Percentiles rank a stretch among this genome's conserved stretches.
Evolutionary conservation across 1,140 invertebrate genomes (phyloP).

Genomic region (Lethrus apterus): DNA sequence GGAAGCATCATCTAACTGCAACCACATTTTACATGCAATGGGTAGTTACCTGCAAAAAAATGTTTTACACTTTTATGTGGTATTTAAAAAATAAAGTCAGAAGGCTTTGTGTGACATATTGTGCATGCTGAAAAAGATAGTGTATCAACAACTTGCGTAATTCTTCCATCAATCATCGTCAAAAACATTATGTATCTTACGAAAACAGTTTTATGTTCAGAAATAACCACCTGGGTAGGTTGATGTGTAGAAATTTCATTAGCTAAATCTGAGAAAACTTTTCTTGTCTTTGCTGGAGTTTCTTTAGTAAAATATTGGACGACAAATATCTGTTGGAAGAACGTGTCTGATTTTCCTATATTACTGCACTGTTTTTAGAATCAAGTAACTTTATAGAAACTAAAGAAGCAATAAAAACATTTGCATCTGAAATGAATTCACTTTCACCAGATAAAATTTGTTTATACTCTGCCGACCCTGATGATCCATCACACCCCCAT

Average conservation of each 20-base stretch:
- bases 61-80: too few relatives aligned
- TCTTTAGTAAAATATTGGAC: slow-evolving; percentile 5
- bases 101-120: too few relatives aligned
- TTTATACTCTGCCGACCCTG: background rate
- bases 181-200: background rate
- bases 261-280: background rate
- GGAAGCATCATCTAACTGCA: too few relatives aligned
- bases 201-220: background rate
- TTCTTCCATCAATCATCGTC: slow-evolving; percentile 1
- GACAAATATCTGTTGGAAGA: slow-evolving; percentile 2
- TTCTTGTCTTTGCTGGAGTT: slow-evolving; percentile 1
- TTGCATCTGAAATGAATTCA: slow-evolving; percentile 6
- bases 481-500: slow-evolving; percentile 3
- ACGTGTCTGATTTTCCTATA: slow-evolving; percentile 1
- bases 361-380: slow-evolving; percentile 3
- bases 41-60: too few relatives aligned
- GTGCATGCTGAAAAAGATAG: too few relatives aligned
- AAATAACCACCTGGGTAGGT: background rate
- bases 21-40: too few relatives aligned
- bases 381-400: slow-evolving; percentile 1
- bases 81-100: too few relatives aligned
- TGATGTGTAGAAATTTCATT: background rate
- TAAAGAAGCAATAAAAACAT: slow-evolving; percentile 4
- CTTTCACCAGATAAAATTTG: slow-evolving; percentile 1
- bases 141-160: too few relatives aligned